phyloP scores from a whole-genome alignment of 2,888 invertebrate species.

The Caprella mutica region DNA sequence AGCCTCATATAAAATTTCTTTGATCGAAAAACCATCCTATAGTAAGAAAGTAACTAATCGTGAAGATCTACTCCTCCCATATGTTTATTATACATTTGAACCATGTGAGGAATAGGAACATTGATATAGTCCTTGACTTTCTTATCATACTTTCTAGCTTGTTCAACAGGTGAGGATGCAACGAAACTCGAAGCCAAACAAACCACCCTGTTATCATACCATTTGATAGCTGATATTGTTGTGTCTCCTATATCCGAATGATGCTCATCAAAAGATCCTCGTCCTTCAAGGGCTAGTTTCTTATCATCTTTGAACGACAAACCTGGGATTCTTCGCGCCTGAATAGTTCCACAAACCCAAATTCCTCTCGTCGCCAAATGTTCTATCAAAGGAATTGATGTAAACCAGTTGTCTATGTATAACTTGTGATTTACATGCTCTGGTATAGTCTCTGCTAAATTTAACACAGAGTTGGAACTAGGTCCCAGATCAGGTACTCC shows the following conservation, averaged over 20 bases:
- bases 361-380: constrained; percentile 12
- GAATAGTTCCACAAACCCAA: constrained; percentile 8
- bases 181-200: constrained; percentile 6
- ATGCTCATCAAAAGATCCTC: constrained; percentile 14
- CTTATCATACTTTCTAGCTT: constrained; percentile 17
- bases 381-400: constrained; percentile 1
- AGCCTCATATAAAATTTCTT: constrained; percentile 7
- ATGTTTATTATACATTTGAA: constrained; percentile 26
- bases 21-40: constrained; percentile 8
- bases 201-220: not conserved
- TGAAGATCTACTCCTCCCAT: constrained; percentile 31
- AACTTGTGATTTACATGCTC: constrained; percentile 11
- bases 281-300: constrained; percentile 1
- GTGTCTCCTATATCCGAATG: not conserved
- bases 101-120: constrained; percentile 18
- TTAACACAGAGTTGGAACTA: constrained; percentile 9
- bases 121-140: constrained; percentile 22
- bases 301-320: constrained; percentile 16
- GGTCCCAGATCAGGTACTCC: constrained; percentile 7
- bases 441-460: constrained; percentile 10
- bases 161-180: constrained; percentile 8
- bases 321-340: not conserved
- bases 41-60: constrained; percentile 15
- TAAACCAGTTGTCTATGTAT: constrained; percentile 11
- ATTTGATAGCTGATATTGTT: constrained; percentile 12